phyloP scores from a whole-genome alignment of 2,888 invertebrate genomes.

The Perizoma flavofasciatum region DNA sequence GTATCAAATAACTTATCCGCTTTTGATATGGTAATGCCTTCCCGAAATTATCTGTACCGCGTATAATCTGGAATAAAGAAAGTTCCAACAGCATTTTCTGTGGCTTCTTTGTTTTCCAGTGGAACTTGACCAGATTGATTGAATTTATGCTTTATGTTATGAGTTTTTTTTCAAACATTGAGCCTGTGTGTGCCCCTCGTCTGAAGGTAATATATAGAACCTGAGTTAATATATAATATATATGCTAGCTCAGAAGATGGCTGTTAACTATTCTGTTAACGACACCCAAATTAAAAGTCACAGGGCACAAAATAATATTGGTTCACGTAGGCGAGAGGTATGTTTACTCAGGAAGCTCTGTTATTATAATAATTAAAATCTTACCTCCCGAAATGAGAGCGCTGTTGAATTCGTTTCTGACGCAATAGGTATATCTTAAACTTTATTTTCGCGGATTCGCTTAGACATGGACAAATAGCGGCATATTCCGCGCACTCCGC shows the following conservation, averaged over 20 bases:
- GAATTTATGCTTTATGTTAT: slow-evolving; percentile 29
- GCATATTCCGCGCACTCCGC: slow-evolving; percentile 29
- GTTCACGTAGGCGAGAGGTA: no score
- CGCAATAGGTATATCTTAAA: slow-evolving; percentile 38
- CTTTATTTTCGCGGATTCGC: slow-evolving; percentile 37
- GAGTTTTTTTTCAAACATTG: slow-evolving; percentile 9
- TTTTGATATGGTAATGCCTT: slow-evolving; percentile 78
- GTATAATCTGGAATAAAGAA: slow-evolving; percentile 66
- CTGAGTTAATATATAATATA: no score
- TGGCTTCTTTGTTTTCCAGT: slow-evolving; percentile 36
- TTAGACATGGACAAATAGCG: slow-evolving; percentile 36
- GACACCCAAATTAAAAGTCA: no score
- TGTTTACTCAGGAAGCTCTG: slow-evolving; percentile 6
- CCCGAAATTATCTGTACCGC: slow-evolving; percentile 67
- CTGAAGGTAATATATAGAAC: no score
- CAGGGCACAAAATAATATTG: no score
- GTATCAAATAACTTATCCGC: slow-evolving; percentile 76
- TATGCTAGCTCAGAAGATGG: no score
- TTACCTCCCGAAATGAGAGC: slow-evolving; percentile 26
- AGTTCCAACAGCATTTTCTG: slow-evolving; percentile 43
- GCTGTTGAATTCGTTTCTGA: slow-evolving; percentile 23
- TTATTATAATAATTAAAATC: slow-evolving; percentile 25
- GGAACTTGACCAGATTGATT: slow-evolving; percentile 36
- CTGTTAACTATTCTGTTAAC: no score
- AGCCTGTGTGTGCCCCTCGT: no score